Conservation (phyloP, 2,888 invertebrate genomes). For the Noctua janthina region DNA sequence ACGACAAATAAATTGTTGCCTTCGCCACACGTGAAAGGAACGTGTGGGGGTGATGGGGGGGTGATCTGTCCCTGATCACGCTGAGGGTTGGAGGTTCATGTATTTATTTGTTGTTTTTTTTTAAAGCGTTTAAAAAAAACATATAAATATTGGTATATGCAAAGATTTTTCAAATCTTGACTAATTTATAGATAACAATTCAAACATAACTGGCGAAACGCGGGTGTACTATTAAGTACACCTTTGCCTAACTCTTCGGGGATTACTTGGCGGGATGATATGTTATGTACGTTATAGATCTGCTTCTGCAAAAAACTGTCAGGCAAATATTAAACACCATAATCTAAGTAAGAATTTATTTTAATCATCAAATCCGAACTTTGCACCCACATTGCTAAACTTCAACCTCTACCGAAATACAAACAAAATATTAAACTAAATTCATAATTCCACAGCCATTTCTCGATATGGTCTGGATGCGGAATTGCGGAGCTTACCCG, state of each 20-base stretch:
- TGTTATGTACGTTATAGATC: background rate
- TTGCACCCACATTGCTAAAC: background rate
- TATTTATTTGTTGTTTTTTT: slow-evolving; percentile 12
- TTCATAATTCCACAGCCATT: slow-evolving; percentile 25
- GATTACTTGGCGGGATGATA: too few relatives aligned
- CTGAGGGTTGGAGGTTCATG: slow-evolving; percentile 2
- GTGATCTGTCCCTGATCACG: slow-evolving; percentile 29
- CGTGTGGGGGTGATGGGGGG: background rate
- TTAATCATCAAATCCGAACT: background rate
- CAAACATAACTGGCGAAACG: too few relatives aligned
- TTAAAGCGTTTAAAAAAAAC: too few relatives aligned
- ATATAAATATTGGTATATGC: background rate
- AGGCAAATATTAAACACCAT: background rate
- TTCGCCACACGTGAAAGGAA: slow-evolving; percentile 28
- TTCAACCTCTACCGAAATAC: background rate
- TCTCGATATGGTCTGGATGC: slow-evolving; percentile 26
- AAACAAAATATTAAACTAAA: slow-evolving; percentile 4
- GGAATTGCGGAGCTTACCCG: slow-evolving; percentile 43
- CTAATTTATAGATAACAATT: too few relatives aligned
- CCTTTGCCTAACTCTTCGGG: too few relatives aligned
- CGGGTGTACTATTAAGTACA: too few relatives aligned
- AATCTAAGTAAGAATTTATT: background rate
- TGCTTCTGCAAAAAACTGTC: background rate
- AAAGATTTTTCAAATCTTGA: background rate
- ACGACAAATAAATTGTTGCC: slow-evolving; percentile 62